Evolutionary conservation across 2,797 vertebrate species (phyloP).

Genomic region (Sylvia borin): DNA sequence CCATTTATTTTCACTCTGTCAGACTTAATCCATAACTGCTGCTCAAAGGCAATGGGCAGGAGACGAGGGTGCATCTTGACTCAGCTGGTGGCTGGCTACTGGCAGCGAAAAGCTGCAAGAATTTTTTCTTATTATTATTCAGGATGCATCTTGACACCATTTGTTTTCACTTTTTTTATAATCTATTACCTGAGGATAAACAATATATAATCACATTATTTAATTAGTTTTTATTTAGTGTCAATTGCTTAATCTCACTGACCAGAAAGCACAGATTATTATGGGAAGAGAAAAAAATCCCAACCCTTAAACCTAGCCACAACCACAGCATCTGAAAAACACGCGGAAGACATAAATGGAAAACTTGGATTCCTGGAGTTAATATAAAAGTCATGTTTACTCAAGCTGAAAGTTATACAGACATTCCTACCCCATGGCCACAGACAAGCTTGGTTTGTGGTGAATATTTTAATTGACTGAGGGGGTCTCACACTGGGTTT

Average conservation of each 20-base stretch:
- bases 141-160: background rate
- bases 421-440: background rate
- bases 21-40: slow-evolving; percentile 56
- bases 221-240: slow-evolving; percentile 28
- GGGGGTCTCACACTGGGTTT: background rate
- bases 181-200: background rate
- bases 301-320: background rate
- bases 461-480: background rate
- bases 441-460: background rate
- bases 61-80: slow-evolving; percentile 20
- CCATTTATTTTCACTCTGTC: slow-evolving; percentile 64
- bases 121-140: background rate
- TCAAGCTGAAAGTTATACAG: background rate
- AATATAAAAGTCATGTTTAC: background rate
- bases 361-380: background rate
- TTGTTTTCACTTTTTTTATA: background rate
- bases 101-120: background rate
- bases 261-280: background rate
- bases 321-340: background rate
- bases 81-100: slow-evolving; percentile 18
- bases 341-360: background rate
- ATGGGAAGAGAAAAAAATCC: background rate
- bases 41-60: slow-evolving; percentile 16
- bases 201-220: slow-evolving; percentile 16
- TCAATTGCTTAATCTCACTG: background rate